Evolutionary conservation across 2,888 invertebrate species (phyloP).

Genomic region (Leptura quadrifasciata): DNA sequence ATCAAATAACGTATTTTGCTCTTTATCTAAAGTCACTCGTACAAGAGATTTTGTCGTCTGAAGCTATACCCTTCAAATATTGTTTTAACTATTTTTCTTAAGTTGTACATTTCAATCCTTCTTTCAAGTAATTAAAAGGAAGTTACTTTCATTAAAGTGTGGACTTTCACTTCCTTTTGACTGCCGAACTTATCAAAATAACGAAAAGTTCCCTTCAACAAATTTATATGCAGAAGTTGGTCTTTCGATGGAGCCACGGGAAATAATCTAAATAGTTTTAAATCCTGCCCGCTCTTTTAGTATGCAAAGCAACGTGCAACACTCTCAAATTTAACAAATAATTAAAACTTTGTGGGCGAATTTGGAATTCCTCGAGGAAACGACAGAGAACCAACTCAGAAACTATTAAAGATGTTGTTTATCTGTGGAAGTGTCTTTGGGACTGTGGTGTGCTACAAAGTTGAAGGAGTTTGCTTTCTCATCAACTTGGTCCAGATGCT

Average conservation of each 20-base stretch:
- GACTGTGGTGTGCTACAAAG: conserved; percentile 35
- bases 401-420: conserved; percentile 39
- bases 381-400: conserved; percentile 19
- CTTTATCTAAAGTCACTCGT: too few relatives aligned
- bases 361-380: conserved; percentile 32
- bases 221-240: conserved; percentile 2
- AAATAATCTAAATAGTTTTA: conserved; percentile 14
- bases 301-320: conserved; percentile 6
- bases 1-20: too few relatives aligned
- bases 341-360: conserved; percentile 37
- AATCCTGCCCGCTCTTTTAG: conserved; percentile 5
- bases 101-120: neutral
- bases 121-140: neutral
- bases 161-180: neutral
- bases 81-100: too few relatives aligned
- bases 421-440: conserved; percentile 41
- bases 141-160: neutral
- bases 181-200: neutral
- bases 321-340: conserved; percentile 35
- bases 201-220: neutral
- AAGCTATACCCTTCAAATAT: too few relatives aligned
- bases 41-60: too few relatives aligned
- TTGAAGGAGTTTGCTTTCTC: conserved; percentile 50
- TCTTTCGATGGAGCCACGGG: neutral
- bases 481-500: conserved; percentile 58